A percentile compares a stretch with the other conserved stretches of the same genome.
phyloP scores from a whole-genome alignment of 2,888 invertebrate species.

The Trichogramma evanescens region DNA sequence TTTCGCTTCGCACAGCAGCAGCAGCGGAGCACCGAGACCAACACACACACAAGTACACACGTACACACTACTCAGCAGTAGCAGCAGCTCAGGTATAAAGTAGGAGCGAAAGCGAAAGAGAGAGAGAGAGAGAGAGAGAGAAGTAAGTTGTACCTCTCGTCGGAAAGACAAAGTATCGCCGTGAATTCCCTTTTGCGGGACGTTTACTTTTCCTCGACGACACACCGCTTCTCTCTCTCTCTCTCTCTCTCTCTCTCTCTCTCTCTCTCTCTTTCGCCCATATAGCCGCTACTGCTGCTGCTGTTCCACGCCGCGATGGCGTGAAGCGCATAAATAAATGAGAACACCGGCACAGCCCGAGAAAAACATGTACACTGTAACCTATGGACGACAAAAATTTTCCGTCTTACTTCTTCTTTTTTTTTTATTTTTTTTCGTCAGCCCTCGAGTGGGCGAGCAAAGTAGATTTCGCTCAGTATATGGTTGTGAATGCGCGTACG shows the following conservation, averaged over 20 bases:
- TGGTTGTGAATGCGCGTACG: too few relatives aligned
- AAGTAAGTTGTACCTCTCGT: not conserved
- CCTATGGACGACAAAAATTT: not conserved
- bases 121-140: not conserved
- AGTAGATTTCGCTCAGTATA: slow-evolving; percentile 5
- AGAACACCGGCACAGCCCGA: not conserved
- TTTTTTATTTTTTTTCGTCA: not conserved
- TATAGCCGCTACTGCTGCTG: too few relatives aligned
- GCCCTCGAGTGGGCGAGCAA: slow-evolving; percentile 1
- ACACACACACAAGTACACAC: too few relatives aligned
- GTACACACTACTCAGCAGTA: too few relatives aligned
- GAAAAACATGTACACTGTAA: not conserved
- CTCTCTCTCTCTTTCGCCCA: too few relatives aligned
- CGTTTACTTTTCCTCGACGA: slow-evolving; percentile 3
- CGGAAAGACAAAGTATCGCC: slow-evolving; percentile 1
- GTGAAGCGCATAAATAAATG: slow-evolving; percentile 19
- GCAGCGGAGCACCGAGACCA: too few relatives aligned
- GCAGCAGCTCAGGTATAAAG: slow-evolving; percentile 1
- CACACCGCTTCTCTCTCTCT: not conserved
- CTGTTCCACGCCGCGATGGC: not conserved
- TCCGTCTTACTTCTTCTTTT: too few relatives aligned
- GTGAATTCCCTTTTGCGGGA: slow-evolving; percentile 1
- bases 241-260: too few relatives aligned
- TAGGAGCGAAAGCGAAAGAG: not conserved
- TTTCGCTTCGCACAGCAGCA: too few relatives aligned